Conservation (phyloP, 2,113 vertebrate species). For the Numida meleagris region DNA sequence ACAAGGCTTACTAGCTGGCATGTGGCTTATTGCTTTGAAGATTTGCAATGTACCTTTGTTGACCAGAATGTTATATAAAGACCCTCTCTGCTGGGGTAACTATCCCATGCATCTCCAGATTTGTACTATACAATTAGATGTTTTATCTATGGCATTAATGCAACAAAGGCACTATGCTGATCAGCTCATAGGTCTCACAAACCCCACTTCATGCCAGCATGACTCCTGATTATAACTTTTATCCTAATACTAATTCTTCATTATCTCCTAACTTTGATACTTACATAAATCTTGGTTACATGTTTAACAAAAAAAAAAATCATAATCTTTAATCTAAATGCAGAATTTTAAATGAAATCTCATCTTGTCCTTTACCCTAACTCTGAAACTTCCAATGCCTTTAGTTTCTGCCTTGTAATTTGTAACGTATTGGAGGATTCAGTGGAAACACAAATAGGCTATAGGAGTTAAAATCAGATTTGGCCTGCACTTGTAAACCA, state of each 20-base stretch:
- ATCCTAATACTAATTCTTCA: not conserved
- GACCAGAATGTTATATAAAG: not conserved
- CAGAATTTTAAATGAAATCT: not conserved
- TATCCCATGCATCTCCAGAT: not conserved
- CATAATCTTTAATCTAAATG: not conserved
- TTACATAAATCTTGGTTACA: rapidly evolving
- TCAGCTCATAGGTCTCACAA: not conserved
- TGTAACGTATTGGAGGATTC: not conserved
- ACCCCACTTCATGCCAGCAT: not conserved
- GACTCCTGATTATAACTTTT: not conserved
- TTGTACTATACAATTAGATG: not conserved
- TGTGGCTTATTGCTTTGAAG: not conserved
- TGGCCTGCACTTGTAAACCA: not conserved
- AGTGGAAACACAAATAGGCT: not conserved
- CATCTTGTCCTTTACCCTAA: not conserved
- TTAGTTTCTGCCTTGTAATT: not conserved
- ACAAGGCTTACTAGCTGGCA: not conserved
- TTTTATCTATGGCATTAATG: not conserved
- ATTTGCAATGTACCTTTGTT: not conserved
- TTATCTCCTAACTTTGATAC: not conserved
- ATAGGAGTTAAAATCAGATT: not conserved
- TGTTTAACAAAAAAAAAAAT: not conserved
- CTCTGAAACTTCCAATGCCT: not conserved
- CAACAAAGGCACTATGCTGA: not conserved
- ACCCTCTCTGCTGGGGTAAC: constrained; percentile 7